These are phyloP conservation scores for Hymenopus coronatus DNA, from an alignment of 2,888 invertebrate species.

Conservation along the genomic window DNA sequence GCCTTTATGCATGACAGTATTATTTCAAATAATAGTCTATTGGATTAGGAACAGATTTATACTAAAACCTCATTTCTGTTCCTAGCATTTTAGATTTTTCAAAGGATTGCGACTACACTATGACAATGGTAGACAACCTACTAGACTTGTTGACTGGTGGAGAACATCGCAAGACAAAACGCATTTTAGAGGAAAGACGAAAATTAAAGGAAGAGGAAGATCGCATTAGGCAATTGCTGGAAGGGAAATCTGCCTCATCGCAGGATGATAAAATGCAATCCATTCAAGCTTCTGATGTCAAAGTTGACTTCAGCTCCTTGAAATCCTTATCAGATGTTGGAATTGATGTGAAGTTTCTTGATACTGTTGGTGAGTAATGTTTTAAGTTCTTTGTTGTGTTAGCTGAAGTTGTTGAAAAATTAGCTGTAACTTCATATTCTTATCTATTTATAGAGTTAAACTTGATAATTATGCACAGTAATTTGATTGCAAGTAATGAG, in stretches of 20 bases:
- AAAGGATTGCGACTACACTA: constrained; percentile 72
- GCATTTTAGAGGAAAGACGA: constrained; percentile 65
- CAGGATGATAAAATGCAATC: constrained; percentile 4
- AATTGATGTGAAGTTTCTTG: constrained; percentile 80
- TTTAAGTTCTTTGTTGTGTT: too few relatives aligned
- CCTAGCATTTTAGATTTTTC: constrained; percentile 72
- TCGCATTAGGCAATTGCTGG: constrained; percentile 49
- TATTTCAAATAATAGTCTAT: too few relatives aligned
- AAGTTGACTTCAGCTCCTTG: constrained; percentile 26
- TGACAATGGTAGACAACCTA: constrained; percentile 75
- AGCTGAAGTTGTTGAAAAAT: too few relatives aligned
- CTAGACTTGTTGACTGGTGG: constrained; percentile 79
- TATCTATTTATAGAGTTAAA: too few relatives aligned
- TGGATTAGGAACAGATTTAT: too few relatives aligned
- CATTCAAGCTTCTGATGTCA: constrained; percentile 7
- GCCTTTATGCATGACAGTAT: too few relatives aligned
- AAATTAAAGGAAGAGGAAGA: constrained; percentile 62
- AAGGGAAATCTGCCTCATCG: constrained; percentile 27
- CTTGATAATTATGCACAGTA: too few relatives aligned
- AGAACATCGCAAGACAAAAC: constrained; percentile 75
- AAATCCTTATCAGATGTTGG: constrained; percentile 61
- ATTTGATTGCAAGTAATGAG: too few relatives aligned
- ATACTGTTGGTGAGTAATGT: constrained; percentile 56
- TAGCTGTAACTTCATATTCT: too few relatives aligned
- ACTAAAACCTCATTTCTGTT: constrained; percentile 25